Conservation (phyloP, 2,888 invertebrate genomes). For the Crocallis elinguaria region DNA sequence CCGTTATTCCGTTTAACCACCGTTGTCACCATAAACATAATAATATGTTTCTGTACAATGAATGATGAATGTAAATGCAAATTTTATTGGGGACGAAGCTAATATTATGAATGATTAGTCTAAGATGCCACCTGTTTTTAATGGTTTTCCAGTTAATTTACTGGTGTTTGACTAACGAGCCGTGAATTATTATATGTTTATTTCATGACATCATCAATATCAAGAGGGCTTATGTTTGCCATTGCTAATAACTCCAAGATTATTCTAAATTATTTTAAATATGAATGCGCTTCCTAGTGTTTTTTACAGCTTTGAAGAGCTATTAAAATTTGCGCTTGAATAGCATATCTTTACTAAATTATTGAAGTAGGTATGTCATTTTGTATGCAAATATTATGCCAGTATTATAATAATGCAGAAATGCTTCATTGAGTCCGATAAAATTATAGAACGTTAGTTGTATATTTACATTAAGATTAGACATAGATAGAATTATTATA, state of each 20-base stretch:
- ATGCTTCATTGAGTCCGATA: slow-evolving; percentile 18
- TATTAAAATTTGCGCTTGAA: not conserved
- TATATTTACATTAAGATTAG: slow-evolving; percentile 17
- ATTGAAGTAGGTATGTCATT: slow-evolving; percentile 7
- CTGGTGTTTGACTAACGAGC: slow-evolving; percentile 39
- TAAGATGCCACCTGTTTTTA: slow-evolving; percentile 30
- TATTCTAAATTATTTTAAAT: not conserved
- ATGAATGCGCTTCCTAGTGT: slow-evolving; percentile 7
- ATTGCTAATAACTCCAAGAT: not conserved
- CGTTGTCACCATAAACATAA: not conserved
- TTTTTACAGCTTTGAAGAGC: not conserved
- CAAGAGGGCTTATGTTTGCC: not conserved
- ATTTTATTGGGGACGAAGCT: not conserved
- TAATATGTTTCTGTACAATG: not conserved
- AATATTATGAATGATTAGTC: slow-evolving; percentile 18
- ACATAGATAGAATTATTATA: slow-evolving; percentile 32
- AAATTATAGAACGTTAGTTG: slow-evolving; percentile 17
- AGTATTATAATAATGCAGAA: slow-evolving; percentile 21
- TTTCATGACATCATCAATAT: slow-evolving; percentile 47
- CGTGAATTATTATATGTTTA: slow-evolving; percentile 38
- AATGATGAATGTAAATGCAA: not conserved
- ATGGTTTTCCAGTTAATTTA: slow-evolving; percentile 34
- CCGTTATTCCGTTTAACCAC: too few species aligned
- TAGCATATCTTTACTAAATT: not conserved
- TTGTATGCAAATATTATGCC: slow-evolving; percentile 22